Percentiles rank a stretch among this genome's conserved stretches.
phyloP scores from a whole-genome alignment of 2,888 invertebrate genomes.

The Hirtodrosophila trivittata region DNA sequence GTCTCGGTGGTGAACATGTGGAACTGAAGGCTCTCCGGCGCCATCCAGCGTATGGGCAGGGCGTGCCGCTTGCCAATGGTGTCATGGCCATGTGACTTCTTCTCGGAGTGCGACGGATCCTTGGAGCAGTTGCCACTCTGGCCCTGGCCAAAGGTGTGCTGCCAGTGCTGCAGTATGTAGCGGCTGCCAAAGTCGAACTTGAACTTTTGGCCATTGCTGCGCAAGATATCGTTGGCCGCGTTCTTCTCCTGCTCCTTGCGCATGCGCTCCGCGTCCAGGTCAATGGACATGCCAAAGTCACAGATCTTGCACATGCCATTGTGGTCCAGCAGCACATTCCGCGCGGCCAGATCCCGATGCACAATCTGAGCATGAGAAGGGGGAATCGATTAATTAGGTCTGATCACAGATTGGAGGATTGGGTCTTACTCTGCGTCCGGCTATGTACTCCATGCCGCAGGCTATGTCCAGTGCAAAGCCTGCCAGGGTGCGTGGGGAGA shows the following conservation, averaged over 20 bases:
- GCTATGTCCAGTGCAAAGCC: slow-evolving; percentile 93
- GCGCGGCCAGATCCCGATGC: slow-evolving; percentile 92
- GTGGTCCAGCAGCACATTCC: slow-evolving; percentile 92
- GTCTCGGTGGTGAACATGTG: slow-evolving; percentile 92
- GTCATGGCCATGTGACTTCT: slow-evolving; percentile 77
- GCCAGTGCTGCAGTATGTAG: slow-evolving; percentile 82
- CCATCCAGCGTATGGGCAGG: slow-evolving; percentile 89
- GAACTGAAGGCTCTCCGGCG: slow-evolving; percentile 91
- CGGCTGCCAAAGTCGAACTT: slow-evolving; percentile 82
- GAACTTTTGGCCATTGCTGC: slow-evolving; percentile 77
- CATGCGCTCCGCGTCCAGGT: slow-evolving; percentile 84
- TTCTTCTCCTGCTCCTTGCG: slow-evolving; percentile 78
- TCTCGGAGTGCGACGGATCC: slow-evolving; percentile 59
- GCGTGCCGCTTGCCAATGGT: slow-evolving; percentile 83
- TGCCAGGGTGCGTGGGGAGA: slow-evolving; percentile 87
- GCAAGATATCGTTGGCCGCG: slow-evolving; percentile 74
- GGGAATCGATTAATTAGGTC: not conserved
- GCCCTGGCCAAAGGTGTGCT: slow-evolving; percentile 68
- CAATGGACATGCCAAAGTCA: slow-evolving; percentile 93
- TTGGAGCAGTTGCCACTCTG: slow-evolving; percentile 59
- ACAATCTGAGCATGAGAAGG: slow-evolving; percentile 87
- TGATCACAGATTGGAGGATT: not conserved
- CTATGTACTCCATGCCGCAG: slow-evolving; percentile 93
- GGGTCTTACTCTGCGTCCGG: slow-evolving; percentile 90
- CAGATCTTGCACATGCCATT: slow-evolving; percentile 94